Conservation (phyloP, 2,888 invertebrate genomes). For the Aethes cnicana region DNA sequence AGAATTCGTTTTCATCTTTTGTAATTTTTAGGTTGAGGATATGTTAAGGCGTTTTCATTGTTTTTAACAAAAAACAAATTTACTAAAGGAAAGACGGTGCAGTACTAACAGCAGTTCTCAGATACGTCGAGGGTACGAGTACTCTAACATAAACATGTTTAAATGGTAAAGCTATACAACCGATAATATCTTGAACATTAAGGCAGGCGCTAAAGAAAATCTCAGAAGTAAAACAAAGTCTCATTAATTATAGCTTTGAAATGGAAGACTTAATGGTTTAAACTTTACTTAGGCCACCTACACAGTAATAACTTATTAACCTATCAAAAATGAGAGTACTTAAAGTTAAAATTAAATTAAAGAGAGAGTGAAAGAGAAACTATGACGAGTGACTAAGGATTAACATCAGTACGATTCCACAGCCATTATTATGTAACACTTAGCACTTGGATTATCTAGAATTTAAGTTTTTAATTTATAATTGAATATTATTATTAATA, state of each 20-base stretch:
- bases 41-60: no score
- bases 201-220: constrained; percentile 67
- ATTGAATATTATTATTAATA: constrained; percentile 51
- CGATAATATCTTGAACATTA: constrained; percentile 38
- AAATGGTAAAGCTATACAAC: constrained; percentile 26
- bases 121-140: constrained; percentile 17
- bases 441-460: constrained; percentile 71
- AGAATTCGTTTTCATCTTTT: no score
- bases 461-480: constrained; percentile 53
- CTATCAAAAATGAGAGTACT: constrained; percentile 54
- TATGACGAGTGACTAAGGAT: constrained; percentile 64
- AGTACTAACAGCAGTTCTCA: constrained; percentile 21
- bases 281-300: constrained; percentile 36
- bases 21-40: no score
- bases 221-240: constrained; percentile 53
- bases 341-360: constrained; percentile 52
- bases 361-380: constrained; percentile 45
- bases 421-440: constrained; percentile 77
- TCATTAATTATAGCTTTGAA: constrained; percentile 62
- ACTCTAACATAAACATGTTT: constrained; percentile 12
- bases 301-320: constrained; percentile 56
- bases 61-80: no score
- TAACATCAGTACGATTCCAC: constrained; percentile 78
- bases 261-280: constrained; percentile 73
- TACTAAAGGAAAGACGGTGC: not conserved